Conservation (phyloP, 37 sponge, comb jelly and placozoan genomes). For the Oscarella lobularis region DNA sequence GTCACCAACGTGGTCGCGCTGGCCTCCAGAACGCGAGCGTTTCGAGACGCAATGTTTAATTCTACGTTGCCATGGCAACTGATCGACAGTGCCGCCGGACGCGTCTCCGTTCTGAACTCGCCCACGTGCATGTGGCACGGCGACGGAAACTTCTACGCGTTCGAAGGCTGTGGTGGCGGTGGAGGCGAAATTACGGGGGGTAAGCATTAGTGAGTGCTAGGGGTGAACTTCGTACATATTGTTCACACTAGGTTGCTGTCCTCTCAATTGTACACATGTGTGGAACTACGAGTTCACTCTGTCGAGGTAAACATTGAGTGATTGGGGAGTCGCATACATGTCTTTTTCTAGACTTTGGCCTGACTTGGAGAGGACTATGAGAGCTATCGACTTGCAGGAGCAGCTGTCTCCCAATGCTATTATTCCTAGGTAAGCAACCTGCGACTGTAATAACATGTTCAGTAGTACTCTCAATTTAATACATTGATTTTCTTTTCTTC, state of each 20-base stretch:
- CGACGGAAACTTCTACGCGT: slow-evolving; percentile 11
- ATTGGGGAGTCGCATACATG: too few species aligned
- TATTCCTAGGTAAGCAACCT: slow-evolving; percentile 16
- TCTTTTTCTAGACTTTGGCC: slow-evolving; percentile 12
- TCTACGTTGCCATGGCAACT: slow-evolving; percentile 12
- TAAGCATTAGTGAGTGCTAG: too few species aligned
- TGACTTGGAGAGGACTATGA: slow-evolving; percentile 11
- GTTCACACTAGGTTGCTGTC: slow-evolving; percentile 16
- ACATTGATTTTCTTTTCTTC: too few species aligned
- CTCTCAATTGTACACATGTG: slow-evolving; percentile 20
- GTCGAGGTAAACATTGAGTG: too few species aligned
- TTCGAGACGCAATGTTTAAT: slow-evolving; percentile 16
- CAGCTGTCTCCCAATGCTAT: slow-evolving; percentile 14
- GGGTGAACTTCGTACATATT: too few species aligned
- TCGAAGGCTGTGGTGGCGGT: slow-evolving; percentile 7
- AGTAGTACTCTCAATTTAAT: too few species aligned
- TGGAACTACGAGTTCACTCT: slow-evolving; percentile 15
- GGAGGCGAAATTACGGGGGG: neutral
- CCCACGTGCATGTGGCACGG: slow-evolving; percentile 11
- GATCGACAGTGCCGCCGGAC: slow-evolving; percentile 16
- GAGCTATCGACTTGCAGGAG: slow-evolving; percentile 10
- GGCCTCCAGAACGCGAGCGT: neutral
- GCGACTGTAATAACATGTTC: too few species aligned
- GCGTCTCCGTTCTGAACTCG: too few species aligned
- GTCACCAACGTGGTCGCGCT: neutral